Base-by-base conservation (phyloP, 2,113 vertebrate genomes). In the Brachypteracias leptosomus region DNA sequence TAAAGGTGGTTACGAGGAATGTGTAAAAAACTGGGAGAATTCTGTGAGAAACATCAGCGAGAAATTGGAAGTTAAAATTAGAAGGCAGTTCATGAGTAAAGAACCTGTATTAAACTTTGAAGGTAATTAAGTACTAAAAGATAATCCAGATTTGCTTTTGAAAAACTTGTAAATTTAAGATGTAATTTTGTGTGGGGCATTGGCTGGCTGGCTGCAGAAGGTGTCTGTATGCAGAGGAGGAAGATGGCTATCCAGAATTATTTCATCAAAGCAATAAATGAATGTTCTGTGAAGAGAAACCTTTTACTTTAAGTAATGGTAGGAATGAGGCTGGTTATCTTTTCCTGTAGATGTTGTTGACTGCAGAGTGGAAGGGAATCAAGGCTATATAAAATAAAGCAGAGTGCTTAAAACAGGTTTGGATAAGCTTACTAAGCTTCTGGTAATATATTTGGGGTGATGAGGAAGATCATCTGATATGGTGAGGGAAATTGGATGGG, bases 281-380 rank as follows among this genome's bases (percentile, higher is more conserved):
- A 93, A 58, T 15, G 42, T 71, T 72, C 85, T 88, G 67, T 93
- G 89, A 94, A 82, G 79, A 91, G 51, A 91, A 93, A 80, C 55
- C 38, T 90, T 88, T 70, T 89, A 58, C 78, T 85, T 79, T 52
- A 94, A 76, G 66, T 63, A 90, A 90, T 67, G 47, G 65, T 83
- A 77, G 86, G 76, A 47, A 75, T 11, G 24, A 90, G 76, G 9
- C 17, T 28, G 72, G 63, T 74, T 88, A 65, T 77, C 73, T 88
- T 74, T 70, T 66, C 38, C 35, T 79, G n/a, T 84, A 90, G 87
- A 77, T 63, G 44, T 74, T 93, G 87, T 63, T 96, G 89, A 40
- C 57, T 94, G 72, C 67, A 55, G 42, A 73, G 29, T 47, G 51
- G 75, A 80, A 96, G 63, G 78, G 38, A 89, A 75, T 82, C 66